These are phyloP conservation scores for Lordiphosa collinella DNA, from an alignment of 1,140 invertebrate species.

Conservation along the genomic window DNA sequence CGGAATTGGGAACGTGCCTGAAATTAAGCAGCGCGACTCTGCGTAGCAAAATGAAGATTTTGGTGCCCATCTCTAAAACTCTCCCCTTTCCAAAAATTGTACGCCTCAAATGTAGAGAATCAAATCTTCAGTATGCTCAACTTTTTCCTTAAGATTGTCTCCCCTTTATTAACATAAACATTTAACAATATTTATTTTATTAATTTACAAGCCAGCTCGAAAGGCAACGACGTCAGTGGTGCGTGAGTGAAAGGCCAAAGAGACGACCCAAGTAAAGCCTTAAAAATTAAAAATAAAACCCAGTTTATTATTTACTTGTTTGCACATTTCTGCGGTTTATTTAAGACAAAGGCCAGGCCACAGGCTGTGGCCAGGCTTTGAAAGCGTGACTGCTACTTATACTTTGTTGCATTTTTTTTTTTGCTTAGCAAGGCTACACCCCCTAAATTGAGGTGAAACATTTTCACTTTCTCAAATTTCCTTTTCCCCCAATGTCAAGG, in stretches of 20 bases:
- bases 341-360: constrained; percentile 4
- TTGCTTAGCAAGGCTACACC: too few species aligned
- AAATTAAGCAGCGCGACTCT: too few species aligned
- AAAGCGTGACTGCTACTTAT: too few species aligned
- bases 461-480: neutral
- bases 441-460: too few species aligned
- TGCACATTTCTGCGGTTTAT: constrained; percentile 18
- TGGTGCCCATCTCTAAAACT: too few species aligned
- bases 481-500: constrained; percentile 10
- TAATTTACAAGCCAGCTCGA: constrained; percentile 19
- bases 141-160: neutral
- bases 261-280: neutral
- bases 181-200: constrained; percentile 32
- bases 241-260: constrained; percentile 47
- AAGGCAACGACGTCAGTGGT: constrained; percentile 8
- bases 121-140: too few species aligned
- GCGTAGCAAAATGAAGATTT: too few species aligned
- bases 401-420: too few species aligned
- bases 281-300: neutral
- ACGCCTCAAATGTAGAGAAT: too few species aligned
- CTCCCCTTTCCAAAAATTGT: too few species aligned
- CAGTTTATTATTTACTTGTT: constrained; percentile 31
- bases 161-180: neutral
- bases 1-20: too few species aligned
- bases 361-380: too few species aligned